Conservation (phyloP, 2,797 vertebrate species). For the Cuniculus paca region DNA sequence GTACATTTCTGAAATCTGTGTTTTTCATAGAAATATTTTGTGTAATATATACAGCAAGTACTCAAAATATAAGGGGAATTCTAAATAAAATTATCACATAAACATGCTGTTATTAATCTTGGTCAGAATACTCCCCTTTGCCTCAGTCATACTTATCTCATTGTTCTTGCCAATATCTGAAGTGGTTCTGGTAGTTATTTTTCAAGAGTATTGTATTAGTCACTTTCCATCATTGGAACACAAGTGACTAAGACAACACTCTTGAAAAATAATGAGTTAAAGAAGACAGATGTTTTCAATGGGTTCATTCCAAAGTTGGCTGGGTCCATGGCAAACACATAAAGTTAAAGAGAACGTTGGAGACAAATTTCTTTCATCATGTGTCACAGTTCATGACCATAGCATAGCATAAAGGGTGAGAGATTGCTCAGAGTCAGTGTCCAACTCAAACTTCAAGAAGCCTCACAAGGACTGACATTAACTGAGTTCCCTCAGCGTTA, state of each 20-base stretch:
- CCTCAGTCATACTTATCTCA: background rate
- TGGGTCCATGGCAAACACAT: background rate
- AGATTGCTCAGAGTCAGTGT: background rate
- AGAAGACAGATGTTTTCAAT: background rate
- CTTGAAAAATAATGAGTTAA: background rate
- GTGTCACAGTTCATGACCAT: background rate
- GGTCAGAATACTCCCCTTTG: background rate
- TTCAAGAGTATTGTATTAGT: background rate
- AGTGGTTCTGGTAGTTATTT: background rate
- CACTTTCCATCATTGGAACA: background rate
- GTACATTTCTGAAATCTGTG: background rate
- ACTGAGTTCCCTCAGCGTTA: background rate
- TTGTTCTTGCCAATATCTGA: background rate
- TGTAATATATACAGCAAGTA: background rate
- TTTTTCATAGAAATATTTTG: background rate
- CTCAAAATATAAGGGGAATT: background rate
- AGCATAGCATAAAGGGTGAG: background rate
- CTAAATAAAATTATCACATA: background rate
- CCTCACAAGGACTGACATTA: background rate
- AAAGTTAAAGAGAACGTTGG: background rate
- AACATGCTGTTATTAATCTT: background rate
- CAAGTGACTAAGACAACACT: too few species aligned
- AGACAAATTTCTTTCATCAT: background rate
- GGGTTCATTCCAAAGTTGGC: background rate
- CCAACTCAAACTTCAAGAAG: background rate